These are phyloP conservation scores for Antennarius striatus DNA, from an alignment of 2,113 vertebrate genomes.

Conservation along the genomic window DNA sequence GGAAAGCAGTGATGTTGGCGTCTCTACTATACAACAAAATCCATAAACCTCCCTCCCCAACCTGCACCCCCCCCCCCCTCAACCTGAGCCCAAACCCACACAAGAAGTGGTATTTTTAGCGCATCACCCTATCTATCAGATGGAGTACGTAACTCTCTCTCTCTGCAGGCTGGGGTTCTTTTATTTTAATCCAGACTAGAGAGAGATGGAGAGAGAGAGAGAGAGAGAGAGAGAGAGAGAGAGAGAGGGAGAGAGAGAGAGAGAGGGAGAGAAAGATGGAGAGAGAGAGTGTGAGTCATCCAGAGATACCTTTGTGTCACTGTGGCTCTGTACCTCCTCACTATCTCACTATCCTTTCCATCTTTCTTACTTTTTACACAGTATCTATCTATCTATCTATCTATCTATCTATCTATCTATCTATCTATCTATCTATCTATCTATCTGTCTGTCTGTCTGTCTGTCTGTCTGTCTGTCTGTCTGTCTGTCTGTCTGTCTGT, in stretches of 20 bases:
- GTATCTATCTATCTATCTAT: not conserved
- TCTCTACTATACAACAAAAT: slow-evolving; percentile 56
- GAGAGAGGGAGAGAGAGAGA: slow-evolving; percentile 59
- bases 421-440: slow-evolving; percentile 41
- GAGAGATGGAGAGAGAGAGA: slow-evolving; percentile 46
- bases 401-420: too few species aligned
- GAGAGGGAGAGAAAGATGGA: slow-evolving; percentile 8
- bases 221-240: slow-evolving; percentile 43
- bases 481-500: too few species aligned
- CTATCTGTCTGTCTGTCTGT: slow-evolving; percentile 41
- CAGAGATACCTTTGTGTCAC: slow-evolving; percentile 78
- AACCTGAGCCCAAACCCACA: slow-evolving; percentile 67
- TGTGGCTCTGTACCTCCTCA: slow-evolving; percentile 58
- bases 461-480: slow-evolving; percentile 31
- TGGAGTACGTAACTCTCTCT: slow-evolving; percentile 77
- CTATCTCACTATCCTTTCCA: slow-evolving; percentile 52
- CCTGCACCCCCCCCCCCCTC: slow-evolving; percentile 21
- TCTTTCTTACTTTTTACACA: slow-evolving; percentile 43
- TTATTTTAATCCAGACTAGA: slow-evolving; percentile 84
- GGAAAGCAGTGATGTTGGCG: slow-evolving; percentile 9
- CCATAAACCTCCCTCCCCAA: slow-evolving; percentile 61
- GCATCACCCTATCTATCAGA: slow-evolving; percentile 78
- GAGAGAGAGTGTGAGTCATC: slow-evolving; percentile 77
- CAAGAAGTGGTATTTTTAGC: slow-evolving; percentile 80
- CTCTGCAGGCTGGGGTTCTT: slow-evolving; percentile 77